Percentiles rank a stretch among this genome's conserved stretches.
These are phyloP conservation scores for Gallinago solitaria DNA, from an alignment of 2,797 vertebrate species.

Conservation along the genomic window DNA sequence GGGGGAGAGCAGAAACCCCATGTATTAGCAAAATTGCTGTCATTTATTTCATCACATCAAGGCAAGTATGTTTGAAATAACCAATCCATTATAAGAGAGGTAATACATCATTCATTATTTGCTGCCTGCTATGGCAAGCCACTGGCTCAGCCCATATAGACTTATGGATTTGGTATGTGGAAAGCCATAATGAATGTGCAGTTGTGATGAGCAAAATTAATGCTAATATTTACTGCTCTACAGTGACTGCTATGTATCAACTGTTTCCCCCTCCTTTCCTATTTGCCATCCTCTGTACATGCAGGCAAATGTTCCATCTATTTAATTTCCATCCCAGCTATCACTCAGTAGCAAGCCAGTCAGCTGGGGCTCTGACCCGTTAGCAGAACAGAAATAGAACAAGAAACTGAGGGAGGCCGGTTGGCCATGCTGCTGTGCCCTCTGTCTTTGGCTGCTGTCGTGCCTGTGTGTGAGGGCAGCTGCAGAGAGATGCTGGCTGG, in stretches of 20 bases:
- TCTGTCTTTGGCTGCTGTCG: neutral
- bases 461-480: neutral
- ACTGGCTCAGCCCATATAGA: neutral
- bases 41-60: constrained; percentile 57
- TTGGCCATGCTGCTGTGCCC: neutral
- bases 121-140: constrained; percentile 23
- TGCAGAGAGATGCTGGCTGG: neutral
- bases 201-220: constrained; percentile 1
- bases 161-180: neutral
- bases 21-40: constrained; percentile 63
- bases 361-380: neutral
- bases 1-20: neutral
- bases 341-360: neutral
- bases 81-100: constrained; percentile 18
- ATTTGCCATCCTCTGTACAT: neutral
- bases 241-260: neutral
- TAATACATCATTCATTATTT: constrained; percentile 38
- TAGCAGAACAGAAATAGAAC: neutral
- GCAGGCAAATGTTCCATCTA: neutral
- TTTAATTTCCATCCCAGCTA: constrained; percentile 15
- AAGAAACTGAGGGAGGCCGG: neutral
- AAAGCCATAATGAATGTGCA: constrained; percentile 10
- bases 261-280: neutral
- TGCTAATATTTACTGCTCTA: constrained; percentile 28
- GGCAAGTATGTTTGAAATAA: constrained; percentile 16